Base-by-base conservation (phyloP, 2,113 vertebrate species). In the Sapayoa aenigma region DNA sequence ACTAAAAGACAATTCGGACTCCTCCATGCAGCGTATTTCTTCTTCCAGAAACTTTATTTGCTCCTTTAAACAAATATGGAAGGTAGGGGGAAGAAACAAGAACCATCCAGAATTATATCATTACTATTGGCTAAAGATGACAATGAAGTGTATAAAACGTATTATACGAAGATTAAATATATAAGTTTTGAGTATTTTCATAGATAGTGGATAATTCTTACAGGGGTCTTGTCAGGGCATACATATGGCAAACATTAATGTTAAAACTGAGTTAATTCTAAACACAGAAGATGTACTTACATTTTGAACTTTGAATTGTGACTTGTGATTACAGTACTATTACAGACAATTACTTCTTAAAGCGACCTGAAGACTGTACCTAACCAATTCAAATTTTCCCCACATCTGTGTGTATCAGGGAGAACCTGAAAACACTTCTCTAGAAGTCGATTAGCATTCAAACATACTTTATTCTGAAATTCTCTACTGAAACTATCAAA, bases 41-140 rank as follows among this genome's bases (percentile, higher is more conserved):
- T 99, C 99, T 94, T 99, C 98, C 44, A 99, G 97, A 92, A 98
- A 98, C 93, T 99, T 99, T 79, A 99, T 97, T 96, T 98, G 98
- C 76, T 99, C 99, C 99, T 99, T 92, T 44, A 96, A 92, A 91
- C 21, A 94, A 87, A 92, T 50, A 50, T 0, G 3, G 78, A 95
- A 41, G 19, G 52, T 55, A 92, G 50, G 49, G 46, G 18, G 19
- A 85, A 42, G 25, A 91, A 76, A 92, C 5, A 46, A 55, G n/a
- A 27, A 58, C 11, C 20, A 66, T 3, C 0, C 12, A 76, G 58
- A 66, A 65, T 3, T 66, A 87, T 83, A 46, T 18, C 10, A 60
- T 0, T 77, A 50, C 5, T 80, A 9, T 9, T 72, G 46, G 5
- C 23, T 77, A 75, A 65, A 86, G n/a, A 46, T 3, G 67, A 18